Percentiles rank a stretch among this genome's conserved stretches.
Evolutionary conservation across 2,113 vertebrate species (phyloP).

Genomic region (Antechinus flavipes): DNA sequence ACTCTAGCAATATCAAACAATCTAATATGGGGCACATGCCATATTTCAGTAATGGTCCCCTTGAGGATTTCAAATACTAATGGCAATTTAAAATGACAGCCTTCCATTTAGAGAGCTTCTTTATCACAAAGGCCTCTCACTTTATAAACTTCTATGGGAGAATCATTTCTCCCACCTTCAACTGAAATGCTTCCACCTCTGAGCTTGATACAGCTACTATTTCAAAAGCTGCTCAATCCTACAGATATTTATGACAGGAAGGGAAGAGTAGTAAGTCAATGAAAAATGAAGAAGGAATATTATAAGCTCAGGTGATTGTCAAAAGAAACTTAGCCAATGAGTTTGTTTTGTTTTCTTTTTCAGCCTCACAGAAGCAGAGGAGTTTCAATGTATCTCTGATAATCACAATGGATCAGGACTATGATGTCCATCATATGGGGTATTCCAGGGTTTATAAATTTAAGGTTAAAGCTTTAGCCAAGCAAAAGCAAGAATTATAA

Average conservation of each 20-base stretch:
- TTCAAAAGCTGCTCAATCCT: slow-evolving; percentile 67
- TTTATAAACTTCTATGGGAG: slow-evolving; percentile 76
- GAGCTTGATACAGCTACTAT: slow-evolving; percentile 67
- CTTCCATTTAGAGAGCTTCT: slow-evolving; percentile 73
- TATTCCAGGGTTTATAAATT: slow-evolving; percentile 65
- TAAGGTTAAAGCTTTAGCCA: slow-evolving; percentile 43
- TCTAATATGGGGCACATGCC: slow-evolving; percentile 77
- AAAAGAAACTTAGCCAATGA: slow-evolving; percentile 33
- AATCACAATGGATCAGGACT: slow-evolving; percentile 24
- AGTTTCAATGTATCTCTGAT: slow-evolving; percentile 53
- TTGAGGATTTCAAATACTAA: slow-evolving; percentile 76
- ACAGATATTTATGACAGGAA: slow-evolving; percentile 69
- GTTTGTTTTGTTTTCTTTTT: neutral
- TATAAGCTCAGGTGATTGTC: slow-evolving; percentile 51
- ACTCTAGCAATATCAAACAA: slow-evolving; percentile 80
- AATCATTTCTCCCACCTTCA: slow-evolving; percentile 73
- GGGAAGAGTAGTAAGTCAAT: slow-evolving; percentile 50
- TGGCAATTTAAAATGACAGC: slow-evolving; percentile 81
- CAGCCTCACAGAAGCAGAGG: slow-evolving; percentile 56
- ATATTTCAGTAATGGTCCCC: slow-evolving; percentile 78
- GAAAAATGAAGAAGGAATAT: slow-evolving; percentile 55
- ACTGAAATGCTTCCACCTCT: slow-evolving; percentile 72
- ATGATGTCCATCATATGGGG: slow-evolving; percentile 60
- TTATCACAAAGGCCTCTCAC: slow-evolving; percentile 76
- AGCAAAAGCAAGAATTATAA: slow-evolving; percentile 11